Percentiles rank a stretch among this genome's conserved stretches.
Conservation (phyloP, 2,113 vertebrate species). For the Cricetomys ansorgei region DNA sequence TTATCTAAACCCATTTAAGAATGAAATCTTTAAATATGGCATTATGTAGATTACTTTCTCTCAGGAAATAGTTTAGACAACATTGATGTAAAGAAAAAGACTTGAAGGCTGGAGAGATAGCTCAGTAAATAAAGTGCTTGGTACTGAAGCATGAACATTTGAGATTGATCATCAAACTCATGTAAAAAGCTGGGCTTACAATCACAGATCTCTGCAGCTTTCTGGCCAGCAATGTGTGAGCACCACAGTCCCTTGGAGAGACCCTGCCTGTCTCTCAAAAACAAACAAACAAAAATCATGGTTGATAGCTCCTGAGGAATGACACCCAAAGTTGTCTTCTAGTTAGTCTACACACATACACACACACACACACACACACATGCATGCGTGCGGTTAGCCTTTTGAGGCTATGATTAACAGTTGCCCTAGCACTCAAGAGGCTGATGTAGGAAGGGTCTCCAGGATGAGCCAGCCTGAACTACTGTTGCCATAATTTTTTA, state of each 20-base stretch:
- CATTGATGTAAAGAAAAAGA: not conserved
- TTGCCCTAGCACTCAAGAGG: not conserved
- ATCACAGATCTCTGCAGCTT: not conserved
- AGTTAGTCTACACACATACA: not conserved
- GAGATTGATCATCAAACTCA: not conserved
- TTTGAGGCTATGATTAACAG: not conserved
- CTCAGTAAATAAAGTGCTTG: not conserved
- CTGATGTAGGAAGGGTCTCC: not conserved
- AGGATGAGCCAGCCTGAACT: not conserved
- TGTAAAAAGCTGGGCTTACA: too few relatives aligned
- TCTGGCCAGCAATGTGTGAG: not conserved
- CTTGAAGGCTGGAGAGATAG: not conserved
- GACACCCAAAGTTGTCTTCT: too few relatives aligned
- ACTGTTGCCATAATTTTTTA: not conserved
- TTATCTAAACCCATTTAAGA: not conserved
- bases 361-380: not conserved
- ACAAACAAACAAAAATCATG: not conserved
- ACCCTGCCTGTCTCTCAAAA: too few relatives aligned
- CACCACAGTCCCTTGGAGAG: not conserved
- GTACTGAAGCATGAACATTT: not conserved
- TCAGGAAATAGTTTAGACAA: slow-evolving; percentile 5
- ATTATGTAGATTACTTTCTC: not conserved
- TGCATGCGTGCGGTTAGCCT: too few relatives aligned
- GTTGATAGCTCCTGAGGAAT: not conserved
- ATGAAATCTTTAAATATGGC: not conserved